Base-by-base conservation (phyloP, 2,888 invertebrate species). In the Heliconius ethilla region DNA sequence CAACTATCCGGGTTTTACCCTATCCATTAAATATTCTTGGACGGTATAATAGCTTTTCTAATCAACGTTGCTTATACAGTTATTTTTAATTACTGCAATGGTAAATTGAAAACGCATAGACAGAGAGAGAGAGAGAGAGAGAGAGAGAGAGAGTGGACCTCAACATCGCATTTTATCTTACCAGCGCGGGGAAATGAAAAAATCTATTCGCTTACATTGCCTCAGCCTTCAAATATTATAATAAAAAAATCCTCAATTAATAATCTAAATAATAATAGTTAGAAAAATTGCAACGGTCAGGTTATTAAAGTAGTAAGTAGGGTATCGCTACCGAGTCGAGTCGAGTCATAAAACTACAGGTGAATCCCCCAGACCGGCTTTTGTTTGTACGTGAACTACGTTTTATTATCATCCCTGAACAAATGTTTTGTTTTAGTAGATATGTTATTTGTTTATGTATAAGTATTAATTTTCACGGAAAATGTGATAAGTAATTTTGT, bases 371-470 rank as follows among this genome's bases (percentile, higher is more conserved):
- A 63, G 74, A 37, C 40, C 62, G 27, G 25, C 73, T 74, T 74
- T 74, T 73, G 18, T 37, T 59, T 74, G 74, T 25, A 63, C 74
- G 74, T 74, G 74, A 9, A 63, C 74, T 11, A 62, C 27, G 74
- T 63, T 74, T 74, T 74, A 74, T 74, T 25, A 74, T 74, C 6
- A 40, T 74, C 37, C 40, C 40, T 45, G 11, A 13, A 4, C 33
- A 69, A 69, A 69, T 72, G 72, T 18, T n/a, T 59, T 59, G n/a
- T 59, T 59, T n/a, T 59, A 55, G 27, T 59, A 40, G 25, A 45
- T 15, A 45, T 69, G 40, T 69, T 13, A 25, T n/a, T 40, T 45
- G 40, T 25, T 1, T 69, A 40, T 40, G 13, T n/a, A 37, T 40
- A 40, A 67, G 25, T n/a, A 25, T 63, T 13, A n/a, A 67, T 2